These are phyloP conservation scores for Galemys pyrenaicus DNA, from an alignment of 2,113 vertebrate genomes.

Conservation along the genomic window DNA sequence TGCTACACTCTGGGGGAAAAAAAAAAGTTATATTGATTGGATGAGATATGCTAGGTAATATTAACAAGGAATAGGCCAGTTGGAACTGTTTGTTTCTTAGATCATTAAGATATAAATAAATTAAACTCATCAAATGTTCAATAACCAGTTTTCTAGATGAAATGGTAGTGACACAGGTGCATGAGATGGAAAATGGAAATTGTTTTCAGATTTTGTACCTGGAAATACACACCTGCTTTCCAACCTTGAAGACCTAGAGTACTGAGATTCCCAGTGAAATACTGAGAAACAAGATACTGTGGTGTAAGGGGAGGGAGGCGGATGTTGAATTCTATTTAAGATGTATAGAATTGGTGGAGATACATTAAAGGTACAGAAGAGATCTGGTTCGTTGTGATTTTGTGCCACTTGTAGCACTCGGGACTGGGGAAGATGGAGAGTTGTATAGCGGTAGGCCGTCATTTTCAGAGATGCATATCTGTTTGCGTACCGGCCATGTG, in stretches of 20 bases:
- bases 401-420: not conserved
- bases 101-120: not conserved
- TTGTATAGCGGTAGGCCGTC: not conserved
- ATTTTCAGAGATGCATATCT: not conserved
- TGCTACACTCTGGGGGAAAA: too few species aligned
- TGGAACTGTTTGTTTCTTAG: constrained; percentile 5
- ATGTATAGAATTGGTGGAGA: not conserved
- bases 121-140: not conserved
- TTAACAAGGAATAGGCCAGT: constrained; percentile 25
- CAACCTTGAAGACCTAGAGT: not conserved
- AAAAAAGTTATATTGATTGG: not conserved
- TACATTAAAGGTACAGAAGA: not conserved
- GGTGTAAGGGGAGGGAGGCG: not conserved
- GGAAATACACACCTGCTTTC: not conserved
- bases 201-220: not conserved
- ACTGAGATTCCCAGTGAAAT: not conserved
- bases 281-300: not conserved
- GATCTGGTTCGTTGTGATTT: not conserved
- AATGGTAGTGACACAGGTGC: not conserved
- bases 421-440: not conserved
- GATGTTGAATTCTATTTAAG: not conserved
- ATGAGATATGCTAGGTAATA: not conserved
- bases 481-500: not conserved
- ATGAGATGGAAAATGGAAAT: not conserved
- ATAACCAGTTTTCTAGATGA: not conserved